phyloP scores from a whole-genome alignment of 64 coral and sea anemone species.

The Anthopleura sola region DNA sequence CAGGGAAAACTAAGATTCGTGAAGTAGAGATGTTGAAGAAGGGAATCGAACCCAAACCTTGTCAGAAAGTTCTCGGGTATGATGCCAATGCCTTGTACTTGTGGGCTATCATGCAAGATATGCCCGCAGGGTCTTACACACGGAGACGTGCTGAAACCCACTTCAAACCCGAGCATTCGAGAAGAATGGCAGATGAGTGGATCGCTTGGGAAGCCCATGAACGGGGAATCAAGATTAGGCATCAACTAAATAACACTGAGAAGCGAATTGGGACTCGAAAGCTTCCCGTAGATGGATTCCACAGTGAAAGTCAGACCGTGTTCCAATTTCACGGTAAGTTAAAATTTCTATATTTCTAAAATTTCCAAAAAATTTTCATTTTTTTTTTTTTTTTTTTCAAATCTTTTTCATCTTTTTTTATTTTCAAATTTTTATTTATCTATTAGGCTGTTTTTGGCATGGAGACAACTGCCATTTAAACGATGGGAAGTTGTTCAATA shows the following conservation, averaged over 20 bases:
- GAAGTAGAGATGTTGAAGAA: too few species aligned
- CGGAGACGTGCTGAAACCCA: background rate
- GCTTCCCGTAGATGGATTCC: constrained; percentile 17
- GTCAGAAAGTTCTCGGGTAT: constrained; percentile 6
- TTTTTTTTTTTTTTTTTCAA: too few species aligned
- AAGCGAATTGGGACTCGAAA: background rate
- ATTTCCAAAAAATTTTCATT: too few species aligned
- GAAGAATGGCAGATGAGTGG: background rate
- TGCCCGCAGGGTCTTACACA: constrained; percentile 17
- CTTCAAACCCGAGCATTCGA: constrained; percentile 5
- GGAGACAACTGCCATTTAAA: too few species aligned
- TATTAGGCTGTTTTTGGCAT: too few species aligned
- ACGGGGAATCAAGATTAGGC: background rate
- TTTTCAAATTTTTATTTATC: too few species aligned
- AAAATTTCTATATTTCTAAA: too few species aligned
- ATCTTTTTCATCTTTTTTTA: too few species aligned
- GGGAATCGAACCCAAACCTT: background rate
- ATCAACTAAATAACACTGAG: background rate
- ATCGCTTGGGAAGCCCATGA: too few species aligned
- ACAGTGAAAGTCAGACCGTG: background rate
- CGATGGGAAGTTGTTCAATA: too few species aligned
- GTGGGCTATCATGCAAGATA: constrained; percentile 10
- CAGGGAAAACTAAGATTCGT: too few species aligned
- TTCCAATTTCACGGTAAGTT: background rate
- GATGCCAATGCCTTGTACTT: constrained; percentile 51